Conservation (phyloP, 2,888 invertebrate genomes). For the Nysson spinosus region DNA sequence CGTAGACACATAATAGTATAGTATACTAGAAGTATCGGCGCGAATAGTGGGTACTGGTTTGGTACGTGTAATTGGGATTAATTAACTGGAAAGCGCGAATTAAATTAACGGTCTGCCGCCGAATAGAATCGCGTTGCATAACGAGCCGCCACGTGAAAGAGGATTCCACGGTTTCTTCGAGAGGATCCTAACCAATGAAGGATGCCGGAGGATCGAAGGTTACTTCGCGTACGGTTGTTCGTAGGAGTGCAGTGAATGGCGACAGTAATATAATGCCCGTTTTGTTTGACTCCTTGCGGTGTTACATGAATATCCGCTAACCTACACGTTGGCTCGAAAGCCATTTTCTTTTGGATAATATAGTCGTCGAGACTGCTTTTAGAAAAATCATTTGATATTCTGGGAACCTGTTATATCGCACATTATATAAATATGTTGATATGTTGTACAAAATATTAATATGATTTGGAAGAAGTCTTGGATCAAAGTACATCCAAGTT, state of each 20-base stretch:
- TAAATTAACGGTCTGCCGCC: slow-evolving; percentile 57
- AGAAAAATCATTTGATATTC: neutral
- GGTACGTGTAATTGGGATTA: slow-evolving; percentile 59
- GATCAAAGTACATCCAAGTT: no score
- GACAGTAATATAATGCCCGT: slow-evolving; percentile 30
- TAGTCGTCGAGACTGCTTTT: neutral
- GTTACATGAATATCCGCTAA: neutral
- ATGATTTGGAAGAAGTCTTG: no score
- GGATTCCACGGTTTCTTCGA: slow-evolving; percentile 23
- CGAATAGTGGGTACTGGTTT: slow-evolving; percentile 17
- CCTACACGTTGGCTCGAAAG: neutral
- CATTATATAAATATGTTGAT: neutral
- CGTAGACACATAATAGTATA: no score
- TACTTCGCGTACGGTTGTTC: neutral
- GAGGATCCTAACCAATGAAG: slow-evolving; percentile 21
- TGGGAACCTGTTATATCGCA: neutral
- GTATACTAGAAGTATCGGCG: no score
- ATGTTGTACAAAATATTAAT: neutral
- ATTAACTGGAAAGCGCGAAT: slow-evolving; percentile 64
- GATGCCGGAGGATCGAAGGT: slow-evolving; percentile 42
- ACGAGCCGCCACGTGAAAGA: slow-evolving; percentile 34
- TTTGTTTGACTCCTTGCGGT: slow-evolving; percentile 21
- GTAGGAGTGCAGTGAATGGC: slow-evolving; percentile 35
- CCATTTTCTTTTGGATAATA: neutral
- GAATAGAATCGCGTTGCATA: slow-evolving; percentile 51